Base-by-base conservation (phyloP, 2,888 invertebrate genomes). In the Lagria hirta region DNA sequence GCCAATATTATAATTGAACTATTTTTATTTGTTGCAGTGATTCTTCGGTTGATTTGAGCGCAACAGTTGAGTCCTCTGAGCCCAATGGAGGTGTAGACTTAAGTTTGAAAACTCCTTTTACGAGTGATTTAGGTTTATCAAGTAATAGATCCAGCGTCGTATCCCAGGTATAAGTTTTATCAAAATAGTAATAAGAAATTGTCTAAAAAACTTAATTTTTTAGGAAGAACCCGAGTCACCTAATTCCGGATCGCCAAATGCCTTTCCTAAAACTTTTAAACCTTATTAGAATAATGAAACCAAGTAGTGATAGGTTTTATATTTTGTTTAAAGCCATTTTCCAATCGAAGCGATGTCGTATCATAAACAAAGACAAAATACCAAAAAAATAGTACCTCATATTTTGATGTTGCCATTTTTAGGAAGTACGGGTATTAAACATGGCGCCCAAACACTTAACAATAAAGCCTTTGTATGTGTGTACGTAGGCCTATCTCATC, bases 1-100 rank as follows among this genome's bases (percentile, higher is more conserved):
- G n/a, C n/a, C n/a, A n/a, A n/a, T n/a, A n/a, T n/a, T n/a, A n/a
- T n/a, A n/a, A n/a, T n/a, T n/a, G n/a, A n/a, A n/a, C n/a, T n/a
- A n/a, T n/a, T n/a, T n/a, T n/a, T n/a, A n/a, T n/a, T 30, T 15
- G 35, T 56, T 69, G 62, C 60, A 76, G 75, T 58, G 75, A 75
- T 59, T 75, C 83, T 53, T 80, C 83, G 34, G 70, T 75, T 58
- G 82, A 82, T 61, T 74, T 75, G 64, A 81, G 80, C 62, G 70
- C 72, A 61, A 74, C 71, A 57, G 72, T 73, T 56, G 70, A 72
- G 60, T 73, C 71, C 50, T 72, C 72, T 44, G 73, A 68, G 35
- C 65, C 62, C 33, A 65, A 53, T 48, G 64, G 60, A 34, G 20
- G 15, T 46, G 65, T 71, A 16, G 71, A 72, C 41, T 67, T 73